Base-by-base conservation (phyloP, 2,797 vertebrate species). In the Babyrousa celebensis region DNA sequence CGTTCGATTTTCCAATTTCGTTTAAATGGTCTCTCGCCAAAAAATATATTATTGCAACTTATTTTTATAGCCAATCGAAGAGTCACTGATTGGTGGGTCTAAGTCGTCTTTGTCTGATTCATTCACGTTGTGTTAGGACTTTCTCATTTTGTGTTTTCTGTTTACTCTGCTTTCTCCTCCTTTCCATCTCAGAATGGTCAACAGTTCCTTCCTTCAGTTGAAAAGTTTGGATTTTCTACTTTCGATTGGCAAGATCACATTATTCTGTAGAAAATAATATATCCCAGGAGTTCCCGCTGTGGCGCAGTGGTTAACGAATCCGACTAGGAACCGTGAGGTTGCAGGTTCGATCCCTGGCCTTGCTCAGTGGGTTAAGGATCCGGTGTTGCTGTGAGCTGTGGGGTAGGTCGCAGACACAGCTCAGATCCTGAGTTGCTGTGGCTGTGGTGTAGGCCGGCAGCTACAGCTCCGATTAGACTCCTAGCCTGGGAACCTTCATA, bases 161-260 rank as follows among this genome's bases (percentile, higher is more conserved):
- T 36, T 36, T 36, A 36, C 36, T 36, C 36, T 36, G 36, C 36
- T 36, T 36, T 36, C 36, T 36, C 36, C 20, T 82, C 71, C 12
- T 82, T 91, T 40, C 62, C 2, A 18, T 90, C 27, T 92, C 62
- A 36, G 18, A 89, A 83, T 84, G 25, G 27, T 56, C 87, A 3
- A 80, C 60, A 87, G 68, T 86, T 56, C 82, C 15, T 71, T 74
- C 14, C 65, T 71, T 88, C 43, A 36, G 10, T 65, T 29, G 43
- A 40, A 54, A 92, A 88, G 85, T 75, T 48, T 86, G 71, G 15
- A 56, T 93, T 95, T 96, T 63, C 70, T 78, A 40, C 48, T 91
- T 86, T 85, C 52, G 36, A 71, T 86, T 77, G 84, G 62, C 63
- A 21, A 79, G 12, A 60, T 79, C 65, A 86, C 83, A 79, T 94